Conservation (phyloP, 2,888 invertebrate genomes). For the Trichopria drosophilae region DNA sequence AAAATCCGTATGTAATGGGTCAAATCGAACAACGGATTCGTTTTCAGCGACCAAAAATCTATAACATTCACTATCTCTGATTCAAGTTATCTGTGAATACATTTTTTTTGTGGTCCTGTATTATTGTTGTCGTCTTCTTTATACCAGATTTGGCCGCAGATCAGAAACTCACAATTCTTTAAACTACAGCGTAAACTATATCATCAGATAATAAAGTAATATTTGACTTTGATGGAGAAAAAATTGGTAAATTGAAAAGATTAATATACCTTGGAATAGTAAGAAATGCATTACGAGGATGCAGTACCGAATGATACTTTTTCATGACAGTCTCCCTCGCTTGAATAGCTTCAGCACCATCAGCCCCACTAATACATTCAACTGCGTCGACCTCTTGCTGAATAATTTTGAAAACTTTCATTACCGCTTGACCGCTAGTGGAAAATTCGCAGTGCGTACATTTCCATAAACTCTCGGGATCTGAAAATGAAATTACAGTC, state of each 20-base stretch:
- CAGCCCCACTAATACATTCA: slow-evolving; percentile 64
- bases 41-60: too few species aligned
- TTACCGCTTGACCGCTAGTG: slow-evolving; percentile 65
- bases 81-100: neutral
- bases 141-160: neutral
- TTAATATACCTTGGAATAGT: slow-evolving; percentile 65
- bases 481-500: too few species aligned
- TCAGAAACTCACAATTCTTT: too few species aligned
- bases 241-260: neutral
- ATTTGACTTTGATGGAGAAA: too few species aligned
- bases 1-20: too few species aligned
- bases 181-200: too few species aligned
- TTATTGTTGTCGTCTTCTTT: neutral
- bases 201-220: too few species aligned
- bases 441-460: slow-evolving; percentile 72
- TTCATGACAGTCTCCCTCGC: slow-evolving; percentile 65
- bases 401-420: slow-evolving; percentile 66
- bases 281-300: slow-evolving; percentile 75
- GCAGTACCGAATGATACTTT: slow-evolving; percentile 71
- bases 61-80: too few species aligned
- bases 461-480: slow-evolving; percentile 66
- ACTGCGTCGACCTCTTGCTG: slow-evolving; percentile 70
- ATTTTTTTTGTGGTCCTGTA: too few species aligned
- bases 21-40: too few species aligned
- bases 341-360: slow-evolving; percentile 63